Base-by-base conservation (phyloP, 35 echinoderm and acorn worm genomes). In the Lytechinus pictus region DNA sequence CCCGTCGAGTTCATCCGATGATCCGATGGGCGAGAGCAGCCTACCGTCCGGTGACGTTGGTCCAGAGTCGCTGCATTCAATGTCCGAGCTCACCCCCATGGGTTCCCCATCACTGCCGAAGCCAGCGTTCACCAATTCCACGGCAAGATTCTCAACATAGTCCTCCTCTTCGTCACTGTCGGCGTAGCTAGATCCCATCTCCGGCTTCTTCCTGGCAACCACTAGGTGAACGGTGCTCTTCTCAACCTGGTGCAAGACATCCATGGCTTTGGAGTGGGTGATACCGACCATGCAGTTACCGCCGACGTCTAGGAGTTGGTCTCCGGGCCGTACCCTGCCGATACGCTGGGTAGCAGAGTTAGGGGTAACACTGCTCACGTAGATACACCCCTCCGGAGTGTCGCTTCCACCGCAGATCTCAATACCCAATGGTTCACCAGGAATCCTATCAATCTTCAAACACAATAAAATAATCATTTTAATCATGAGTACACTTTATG, bases 251-350 rank as follows among this genome's bases (percentile, higher is more conserved):
- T 86, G 58, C 27, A 99, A 66, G 29, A 99, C 95, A 71, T 96
- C 94, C 97, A 97, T 99, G 55, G 98, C 98, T 87, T 99, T 94
- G 28, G 61, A 66, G 89, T 99, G 87, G 33, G 98, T 97, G 71
- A 99, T 97, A 29, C 96, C 98, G n/a, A 99, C 97, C 98, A 99
- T 99, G 79, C 98, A 97, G 14, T 94, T 95, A 10, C 98, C 98
- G 16, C 97, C 96, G 51, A 99, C 89, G 86, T 99, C 98, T 27
- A 99, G 86, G 6, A 99, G 96, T 57, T 97, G 98, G 91, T 99
- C 98, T 7, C 97, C 98, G 16, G 94, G 57, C 12, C 95, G 91
- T 10, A 99, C 94, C 14, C 95, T 89, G 9, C 98, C 96, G 9
- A 72, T 95, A 4, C 94, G 87, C 86, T 94, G 56, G 57, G 96